Evolutionary conservation across 1,140 invertebrate species (phyloP), one percentile per base, ranked within the genome.

Genomic region (Drosophila varians): DNA sequence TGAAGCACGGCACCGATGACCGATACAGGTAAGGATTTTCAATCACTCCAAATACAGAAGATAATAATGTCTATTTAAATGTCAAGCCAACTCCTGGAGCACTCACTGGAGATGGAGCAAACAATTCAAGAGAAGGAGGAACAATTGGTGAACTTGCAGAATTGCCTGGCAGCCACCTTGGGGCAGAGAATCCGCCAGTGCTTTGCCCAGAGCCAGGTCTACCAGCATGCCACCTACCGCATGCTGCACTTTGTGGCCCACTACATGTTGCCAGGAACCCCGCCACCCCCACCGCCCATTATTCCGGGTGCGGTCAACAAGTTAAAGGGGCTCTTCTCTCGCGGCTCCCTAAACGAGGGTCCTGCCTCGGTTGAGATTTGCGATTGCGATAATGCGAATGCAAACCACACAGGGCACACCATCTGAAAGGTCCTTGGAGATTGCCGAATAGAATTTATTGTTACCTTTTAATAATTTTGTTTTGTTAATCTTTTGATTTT

Each of bases 191-290:
- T 89, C 1, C 74, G 77, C 0, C 77, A 82, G 18, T 87, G 77
- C 26, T 74, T 86, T 8, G 52, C 62, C 28, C 68, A 82, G 28
- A 46, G 61, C 6, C 56, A 70, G 31, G 23, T 28, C 4, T 89
- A 89, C 45, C 77, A 87, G 7, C 62, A 70, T 26, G 77, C 82
- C 54, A 89, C 87, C 4, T 76, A 64, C 23, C 68, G 72, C 3
- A 56, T 89, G 57, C 55, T 89, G 9, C 77, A 89, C 52, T 78
- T 90, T 25, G 64, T 90, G 11, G 87, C 86, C 18, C 74, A 78
- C 25, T 82, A 66, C 47, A 76, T 89, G 62, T 42, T 89, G 0
- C 86, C 86, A 0, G 87, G 57, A 7, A 87, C 74, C 4, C 74
- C 84, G 0, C 69, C 73, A 8, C 76, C 86, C 1, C 43, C 46